phyloP scores from a whole-genome alignment of 2,888 invertebrate genomes.

The Nemapogon koenigi region DNA sequence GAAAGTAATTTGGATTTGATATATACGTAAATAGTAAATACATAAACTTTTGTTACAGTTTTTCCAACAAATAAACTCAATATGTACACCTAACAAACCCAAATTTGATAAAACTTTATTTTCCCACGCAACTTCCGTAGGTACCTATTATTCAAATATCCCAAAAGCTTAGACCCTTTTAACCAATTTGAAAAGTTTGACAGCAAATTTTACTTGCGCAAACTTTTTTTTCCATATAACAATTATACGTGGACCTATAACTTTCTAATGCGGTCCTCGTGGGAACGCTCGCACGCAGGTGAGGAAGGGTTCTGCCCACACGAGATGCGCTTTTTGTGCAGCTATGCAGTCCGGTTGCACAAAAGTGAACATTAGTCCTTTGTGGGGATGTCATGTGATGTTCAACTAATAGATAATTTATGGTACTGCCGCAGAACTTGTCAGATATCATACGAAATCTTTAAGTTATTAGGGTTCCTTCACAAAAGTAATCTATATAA shows the following conservation, averaged over 20 bases:
- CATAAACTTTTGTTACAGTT: too few relatives aligned
- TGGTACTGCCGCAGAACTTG: slow-evolving; percentile 39
- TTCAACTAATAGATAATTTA: slow-evolving; percentile 62
- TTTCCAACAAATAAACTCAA: neutral
- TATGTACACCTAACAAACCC: too few relatives aligned
- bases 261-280: slow-evolving; percentile 47
- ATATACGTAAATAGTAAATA: too few relatives aligned
- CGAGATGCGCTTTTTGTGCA: slow-evolving; percentile 28
- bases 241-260: slow-evolving; percentile 30
- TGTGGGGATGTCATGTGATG: slow-evolving; percentile 55
- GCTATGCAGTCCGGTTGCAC: slow-evolving; percentile 44
- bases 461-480: slow-evolving; percentile 54
- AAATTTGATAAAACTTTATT: slow-evolving; percentile 4
- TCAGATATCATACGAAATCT: slow-evolving; percentile 29
- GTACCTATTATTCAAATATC: slow-evolving; percentile 35
- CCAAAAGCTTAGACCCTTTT: slow-evolving; percentile 33
- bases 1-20: too few relatives aligned
- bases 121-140: slow-evolving; percentile 20
- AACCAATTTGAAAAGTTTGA: slow-evolving; percentile 48
- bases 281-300: slow-evolving; percentile 65
- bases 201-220: slow-evolving; percentile 54
- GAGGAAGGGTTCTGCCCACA: slow-evolving; percentile 50
- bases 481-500: too few relatives aligned
- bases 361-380: slow-evolving; percentile 50
- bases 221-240: slow-evolving; percentile 30